These are phyloP conservation scores for Thera britannica DNA, from an alignment of 2,888 invertebrate species.

Conservation along the genomic window DNA sequence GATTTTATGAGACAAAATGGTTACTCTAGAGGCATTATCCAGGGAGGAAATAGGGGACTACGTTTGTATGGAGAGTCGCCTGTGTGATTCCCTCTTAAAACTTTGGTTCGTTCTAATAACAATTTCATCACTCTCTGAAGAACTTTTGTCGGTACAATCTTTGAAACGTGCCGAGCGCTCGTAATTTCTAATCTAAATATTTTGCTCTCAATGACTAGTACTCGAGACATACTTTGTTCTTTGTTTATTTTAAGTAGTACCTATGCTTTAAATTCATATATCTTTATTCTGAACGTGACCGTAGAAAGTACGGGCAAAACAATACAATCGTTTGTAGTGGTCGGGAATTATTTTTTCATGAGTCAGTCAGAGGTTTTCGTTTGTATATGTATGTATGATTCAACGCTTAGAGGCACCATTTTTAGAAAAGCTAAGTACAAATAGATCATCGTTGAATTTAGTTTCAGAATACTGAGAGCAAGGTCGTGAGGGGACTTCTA, in stretches of 20 bases:
- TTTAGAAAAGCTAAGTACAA: slow-evolving; percentile 45
- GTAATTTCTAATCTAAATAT: slow-evolving; percentile 38
- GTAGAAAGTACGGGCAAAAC: slow-evolving; percentile 54
- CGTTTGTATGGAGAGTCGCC: too few relatives aligned
- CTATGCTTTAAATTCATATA: slow-evolving; percentile 30
- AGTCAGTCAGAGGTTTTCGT: slow-evolving; percentile 52
- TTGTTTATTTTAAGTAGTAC: slow-evolving; percentile 22
- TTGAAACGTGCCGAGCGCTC: slow-evolving; percentile 31
- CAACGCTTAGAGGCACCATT: slow-evolving; percentile 50
- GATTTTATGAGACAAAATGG: too few relatives aligned
- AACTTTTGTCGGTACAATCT: slow-evolving; percentile 26
- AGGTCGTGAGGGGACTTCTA: slow-evolving; percentile 3
- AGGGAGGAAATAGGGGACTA: too few relatives aligned
- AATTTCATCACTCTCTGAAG: slow-evolving; percentile 26
- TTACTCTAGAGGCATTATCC: too few relatives aligned
- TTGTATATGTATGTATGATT: slow-evolving; percentile 53
- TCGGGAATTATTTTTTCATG: slow-evolving; percentile 49
- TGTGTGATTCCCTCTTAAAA: background rate
- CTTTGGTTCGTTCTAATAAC: slow-evolving; percentile 17
- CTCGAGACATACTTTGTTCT: slow-evolving; percentile 34
- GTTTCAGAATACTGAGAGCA: slow-evolving; percentile 23
- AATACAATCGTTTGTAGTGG: slow-evolving; percentile 37
- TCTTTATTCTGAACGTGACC: slow-evolving; percentile 47
- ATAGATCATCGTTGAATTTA: slow-evolving; percentile 51
- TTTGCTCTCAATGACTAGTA: slow-evolving; percentile 30